These are phyloP conservation scores for Labia minor DNA, from an alignment of 2,888 invertebrate genomes.

Conservation along the genomic window DNA sequence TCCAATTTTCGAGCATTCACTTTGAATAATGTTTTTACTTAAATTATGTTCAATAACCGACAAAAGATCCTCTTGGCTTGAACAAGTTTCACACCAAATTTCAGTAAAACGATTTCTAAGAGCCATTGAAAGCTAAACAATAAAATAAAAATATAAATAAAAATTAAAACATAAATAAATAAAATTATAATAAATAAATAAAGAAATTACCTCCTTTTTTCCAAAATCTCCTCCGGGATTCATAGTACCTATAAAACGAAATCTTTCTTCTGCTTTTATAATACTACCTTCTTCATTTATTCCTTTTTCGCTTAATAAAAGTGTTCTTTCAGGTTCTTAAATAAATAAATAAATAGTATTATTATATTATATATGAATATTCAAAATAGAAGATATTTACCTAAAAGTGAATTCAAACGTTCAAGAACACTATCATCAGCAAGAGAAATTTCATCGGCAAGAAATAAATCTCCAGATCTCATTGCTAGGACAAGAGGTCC, in stretches of 20 bases:
- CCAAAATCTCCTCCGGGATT: constrained; percentile 99
- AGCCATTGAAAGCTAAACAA: constrained; percentile 72
- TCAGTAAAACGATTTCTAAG: constrained; percentile 95
- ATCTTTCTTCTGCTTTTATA: constrained; percentile 56
- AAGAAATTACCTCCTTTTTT: constrained; percentile 69
- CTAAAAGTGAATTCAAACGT: constrained; percentile 86
- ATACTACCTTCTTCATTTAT: constrained; percentile 46
- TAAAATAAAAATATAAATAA: constrained; percentile 9
- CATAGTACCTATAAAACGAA: constrained; percentile 95
- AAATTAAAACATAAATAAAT: background rate
- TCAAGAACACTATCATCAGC: constrained; percentile 98
- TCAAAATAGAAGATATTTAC: constrained; percentile 34
- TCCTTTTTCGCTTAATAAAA: constrained; percentile 86
- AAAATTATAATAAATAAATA: background rate
- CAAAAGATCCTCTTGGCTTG: constrained; percentile 59
- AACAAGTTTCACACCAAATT: constrained; percentile 87
- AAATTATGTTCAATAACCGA: constrained; percentile 75
- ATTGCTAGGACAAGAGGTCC: constrained; percentile 90
- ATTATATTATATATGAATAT: background rate
- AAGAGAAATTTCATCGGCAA: constrained; percentile 97
- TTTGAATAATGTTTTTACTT: constrained; percentile 42
- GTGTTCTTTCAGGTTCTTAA: constrained; percentile 75
- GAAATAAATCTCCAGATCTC: constrained; percentile 74
- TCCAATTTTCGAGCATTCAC: constrained; percentile 48
- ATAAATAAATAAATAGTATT: background rate